A percentile compares a stretch with the other conserved stretches of the same genome.
phyloP scores from a whole-genome alignment of 2,113 vertebrate species.

The Oncorhynchus nerka region DNA sequence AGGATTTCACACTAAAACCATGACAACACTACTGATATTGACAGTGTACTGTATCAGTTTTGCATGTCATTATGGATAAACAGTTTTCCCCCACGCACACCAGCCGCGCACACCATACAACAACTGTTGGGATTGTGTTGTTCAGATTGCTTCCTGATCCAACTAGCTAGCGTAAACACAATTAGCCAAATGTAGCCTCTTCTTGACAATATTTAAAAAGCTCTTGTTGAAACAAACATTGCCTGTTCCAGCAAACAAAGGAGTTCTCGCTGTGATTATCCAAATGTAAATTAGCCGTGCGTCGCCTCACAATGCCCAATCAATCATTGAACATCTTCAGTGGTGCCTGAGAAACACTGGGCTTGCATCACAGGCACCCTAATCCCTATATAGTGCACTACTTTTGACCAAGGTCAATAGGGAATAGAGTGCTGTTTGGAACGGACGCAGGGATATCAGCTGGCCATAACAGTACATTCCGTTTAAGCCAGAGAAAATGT shows the following conservation, averaged over 20 bases:
- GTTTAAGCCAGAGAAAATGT: background rate
- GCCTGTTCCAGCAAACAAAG: slow-evolving; percentile 17
- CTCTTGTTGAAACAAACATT: slow-evolving; percentile 17
- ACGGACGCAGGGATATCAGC: too few species aligned
- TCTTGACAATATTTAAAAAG: slow-evolving; percentile 31
- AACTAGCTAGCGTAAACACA: slow-evolving; percentile 17
- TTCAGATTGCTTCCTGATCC: background rate
- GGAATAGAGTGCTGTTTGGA: background rate
- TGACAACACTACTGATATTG: too few species aligned
- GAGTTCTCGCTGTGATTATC: background rate
- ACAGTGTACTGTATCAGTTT: background rate
- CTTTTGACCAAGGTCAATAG: too few species aligned
- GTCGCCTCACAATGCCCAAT: background rate
- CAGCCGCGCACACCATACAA: background rate
- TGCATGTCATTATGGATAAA: background rate
- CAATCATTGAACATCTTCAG: background rate
- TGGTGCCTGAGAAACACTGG: background rate
- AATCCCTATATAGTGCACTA: too few species aligned
- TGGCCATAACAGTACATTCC: background rate
- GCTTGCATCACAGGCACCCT: too few species aligned
- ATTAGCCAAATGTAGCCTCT: slow-evolving; percentile 20
- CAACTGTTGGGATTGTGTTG: too few species aligned
- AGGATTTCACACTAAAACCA: background rate
- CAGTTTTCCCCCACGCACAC: background rate
- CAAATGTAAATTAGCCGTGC: slow-evolving; percentile 6